Conservation (phyloP, 2,888 invertebrate species). For the Lagria hirta region DNA sequence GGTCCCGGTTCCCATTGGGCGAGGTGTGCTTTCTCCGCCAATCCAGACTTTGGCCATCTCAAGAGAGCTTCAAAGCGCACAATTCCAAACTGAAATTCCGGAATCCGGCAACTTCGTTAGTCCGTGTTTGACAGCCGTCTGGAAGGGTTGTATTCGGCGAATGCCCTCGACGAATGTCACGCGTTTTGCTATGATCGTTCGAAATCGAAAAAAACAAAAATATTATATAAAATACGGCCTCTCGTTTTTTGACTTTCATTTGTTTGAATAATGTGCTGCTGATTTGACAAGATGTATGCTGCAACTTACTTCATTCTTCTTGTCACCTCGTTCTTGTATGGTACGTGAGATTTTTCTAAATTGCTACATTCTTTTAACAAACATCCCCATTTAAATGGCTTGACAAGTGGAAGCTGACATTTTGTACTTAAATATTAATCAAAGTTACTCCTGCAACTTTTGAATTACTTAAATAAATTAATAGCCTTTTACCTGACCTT, state of each 20-base stretch:
- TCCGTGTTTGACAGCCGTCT: slow-evolving; percentile 33
- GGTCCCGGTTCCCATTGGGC: slow-evolving; percentile 43
- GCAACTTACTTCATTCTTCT: slow-evolving; percentile 42
- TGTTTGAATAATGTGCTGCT: slow-evolving; percentile 26
- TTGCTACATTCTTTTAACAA: slow-evolving; percentile 10
- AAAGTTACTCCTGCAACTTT: no score
- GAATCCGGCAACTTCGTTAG: slow-evolving; percentile 37
- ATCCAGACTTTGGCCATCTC: slow-evolving; percentile 37
- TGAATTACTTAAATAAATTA: no score
- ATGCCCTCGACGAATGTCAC: slow-evolving; percentile 23
- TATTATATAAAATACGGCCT: no score
- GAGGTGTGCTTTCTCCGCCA: slow-evolving; percentile 43
- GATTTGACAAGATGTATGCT: slow-evolving; percentile 41
- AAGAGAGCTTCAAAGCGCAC: slow-evolving; percentile 26
- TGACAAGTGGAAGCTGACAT: no score
- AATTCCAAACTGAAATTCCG: slow-evolving; percentile 22
- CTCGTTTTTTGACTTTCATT: slow-evolving; percentile 11
- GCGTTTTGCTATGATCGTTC: slow-evolving; percentile 24
- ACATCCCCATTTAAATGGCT: no score
- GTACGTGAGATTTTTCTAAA: slow-evolving; percentile 39
- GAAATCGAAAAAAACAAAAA: no score
- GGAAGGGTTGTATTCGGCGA: slow-evolving; percentile 20
- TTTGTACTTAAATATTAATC: no score
- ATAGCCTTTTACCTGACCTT: no score
- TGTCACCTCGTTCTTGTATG: slow-evolving; percentile 43